phyloP scores from a whole-genome alignment of 2,888 invertebrate genomes.

The Cosmorhoe ocellata region DNA sequence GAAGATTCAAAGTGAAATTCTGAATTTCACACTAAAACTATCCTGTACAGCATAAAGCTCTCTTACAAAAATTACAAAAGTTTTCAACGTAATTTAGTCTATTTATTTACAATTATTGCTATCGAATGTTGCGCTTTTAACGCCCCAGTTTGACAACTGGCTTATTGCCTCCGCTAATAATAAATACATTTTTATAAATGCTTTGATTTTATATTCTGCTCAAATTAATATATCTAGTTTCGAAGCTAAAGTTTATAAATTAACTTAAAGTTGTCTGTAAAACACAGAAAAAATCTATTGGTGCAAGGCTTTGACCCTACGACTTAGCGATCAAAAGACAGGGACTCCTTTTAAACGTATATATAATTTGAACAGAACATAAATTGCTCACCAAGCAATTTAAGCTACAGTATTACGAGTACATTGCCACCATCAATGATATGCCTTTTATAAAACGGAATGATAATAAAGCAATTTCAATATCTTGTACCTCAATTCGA shows the following conservation, averaged over 20 bases:
- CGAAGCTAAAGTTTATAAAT: background rate
- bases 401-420: constrained; percentile 47
- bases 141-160: constrained; percentile 66
- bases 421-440: constrained; percentile 61
- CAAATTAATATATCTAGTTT: constrained; percentile 21
- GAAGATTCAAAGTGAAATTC: constrained; percentile 73
- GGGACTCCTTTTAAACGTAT: background rate
- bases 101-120: constrained; percentile 81
- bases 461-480: constrained; percentile 59
- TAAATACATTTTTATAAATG: constrained; percentile 51
- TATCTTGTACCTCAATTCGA: constrained; percentile 36
- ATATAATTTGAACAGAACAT: constrained; percentile 54
- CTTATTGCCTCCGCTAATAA: constrained; percentile 70
- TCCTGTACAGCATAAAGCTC: constrained; percentile 79
- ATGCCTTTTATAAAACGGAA: constrained; percentile 69
- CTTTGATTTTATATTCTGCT: constrained; percentile 49
- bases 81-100: constrained; percentile 78
- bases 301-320: too few species aligned
- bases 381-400: constrained; percentile 54
- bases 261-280: too few species aligned
- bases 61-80: constrained; percentile 78
- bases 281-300: too few species aligned
- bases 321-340: too few species aligned
- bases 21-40: constrained; percentile 73
- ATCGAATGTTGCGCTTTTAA: constrained; percentile 77